phyloP scores from a whole-genome alignment of 2,888 invertebrate species.

The Pachymerium ferrugineum region DNA sequence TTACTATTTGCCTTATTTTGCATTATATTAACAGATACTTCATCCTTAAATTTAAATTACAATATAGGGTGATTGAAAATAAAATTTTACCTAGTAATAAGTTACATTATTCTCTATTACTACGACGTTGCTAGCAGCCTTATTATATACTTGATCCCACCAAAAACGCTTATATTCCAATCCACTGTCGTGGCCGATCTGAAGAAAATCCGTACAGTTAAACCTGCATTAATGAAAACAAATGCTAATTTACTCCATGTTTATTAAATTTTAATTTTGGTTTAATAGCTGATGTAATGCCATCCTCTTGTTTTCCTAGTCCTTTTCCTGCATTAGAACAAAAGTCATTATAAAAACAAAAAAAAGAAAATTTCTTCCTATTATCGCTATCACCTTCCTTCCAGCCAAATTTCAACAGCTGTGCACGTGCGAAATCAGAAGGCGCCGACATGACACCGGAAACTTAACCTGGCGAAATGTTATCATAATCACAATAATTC shows the following conservation, averaged over 20 bases:
- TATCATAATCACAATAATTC: neutral
- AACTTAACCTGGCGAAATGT: neutral
- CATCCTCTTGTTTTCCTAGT: slow-evolving; percentile 5
- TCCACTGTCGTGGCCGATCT: neutral
- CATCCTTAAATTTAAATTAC: too few relatives aligned
- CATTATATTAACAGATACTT: neutral
- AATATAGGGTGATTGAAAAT: too few relatives aligned
- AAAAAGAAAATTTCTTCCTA: neutral
- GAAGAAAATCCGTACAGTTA: too few relatives aligned
- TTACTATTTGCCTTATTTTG: neutral
- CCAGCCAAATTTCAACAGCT: slow-evolving; percentile 17
- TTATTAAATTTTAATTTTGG: slow-evolving; percentile 27
- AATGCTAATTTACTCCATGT: slow-evolving; percentile 4
- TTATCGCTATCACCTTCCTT: neutral
- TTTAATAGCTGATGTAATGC: neutral
- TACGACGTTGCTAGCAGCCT: neutral
- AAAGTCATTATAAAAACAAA: too few relatives aligned
- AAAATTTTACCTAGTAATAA: neutral
- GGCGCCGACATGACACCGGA: neutral
- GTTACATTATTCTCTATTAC: neutral
- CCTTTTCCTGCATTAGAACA: neutral
- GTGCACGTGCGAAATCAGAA: slow-evolving; percentile 9
- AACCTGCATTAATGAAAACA: too few relatives aligned
- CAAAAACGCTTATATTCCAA: slow-evolving; percentile 11
- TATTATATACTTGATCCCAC: neutral